A percentile compares a stretch with the other conserved stretches of the same genome.
Evolutionary conservation across 2,888 invertebrate species (phyloP).

Genomic region (Brachypalpus laphriformis): DNA sequence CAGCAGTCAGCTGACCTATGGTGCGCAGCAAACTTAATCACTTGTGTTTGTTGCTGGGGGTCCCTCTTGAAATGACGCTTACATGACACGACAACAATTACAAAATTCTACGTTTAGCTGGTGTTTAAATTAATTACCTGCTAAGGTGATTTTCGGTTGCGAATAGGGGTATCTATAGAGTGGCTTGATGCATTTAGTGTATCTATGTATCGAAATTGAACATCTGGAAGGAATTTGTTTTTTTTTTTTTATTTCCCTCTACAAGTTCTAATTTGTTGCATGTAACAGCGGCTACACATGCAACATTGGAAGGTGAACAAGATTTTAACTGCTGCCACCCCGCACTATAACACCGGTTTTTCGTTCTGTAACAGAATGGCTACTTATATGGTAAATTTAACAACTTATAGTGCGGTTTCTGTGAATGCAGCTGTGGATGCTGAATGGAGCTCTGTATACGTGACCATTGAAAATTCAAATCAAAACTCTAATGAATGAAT

Average conservation of each 20-base stretch:
- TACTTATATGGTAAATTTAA: constrained; percentile 65
- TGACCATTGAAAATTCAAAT: constrained; percentile 62
- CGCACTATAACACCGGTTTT: neutral
- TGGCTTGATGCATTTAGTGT: neutral
- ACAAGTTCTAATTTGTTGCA: constrained; percentile 52
- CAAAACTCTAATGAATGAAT: constrained; percentile 65
- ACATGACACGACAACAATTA: constrained; percentile 69
- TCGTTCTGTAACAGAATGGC: neutral
- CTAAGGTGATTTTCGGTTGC: neutral
- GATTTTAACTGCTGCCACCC: constrained; percentile 19
- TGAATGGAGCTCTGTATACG: no score
- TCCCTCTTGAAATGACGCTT: constrained; percentile 32
- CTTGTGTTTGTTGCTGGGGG: constrained; percentile 7
- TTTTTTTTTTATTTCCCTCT: neutral
- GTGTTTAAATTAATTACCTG: constrained; percentile 66
- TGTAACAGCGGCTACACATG: constrained; percentile 37
- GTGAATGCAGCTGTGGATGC: neutral
- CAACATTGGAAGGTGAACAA: constrained; percentile 72
- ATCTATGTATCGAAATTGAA: constrained; percentile 26
- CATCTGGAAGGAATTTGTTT: constrained; percentile 40
- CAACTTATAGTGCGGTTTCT: constrained; percentile 14
- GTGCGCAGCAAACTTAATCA: constrained; percentile 39
- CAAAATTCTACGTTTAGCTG: constrained; percentile 60
- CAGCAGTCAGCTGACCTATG: constrained; percentile 50
- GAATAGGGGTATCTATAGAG: constrained; percentile 23